A percentile compares a stretch with the other conserved stretches of the same genome.
Conservation (phyloP, 2,797 vertebrate genomes). For the Rhynchotus rufescens region DNA sequence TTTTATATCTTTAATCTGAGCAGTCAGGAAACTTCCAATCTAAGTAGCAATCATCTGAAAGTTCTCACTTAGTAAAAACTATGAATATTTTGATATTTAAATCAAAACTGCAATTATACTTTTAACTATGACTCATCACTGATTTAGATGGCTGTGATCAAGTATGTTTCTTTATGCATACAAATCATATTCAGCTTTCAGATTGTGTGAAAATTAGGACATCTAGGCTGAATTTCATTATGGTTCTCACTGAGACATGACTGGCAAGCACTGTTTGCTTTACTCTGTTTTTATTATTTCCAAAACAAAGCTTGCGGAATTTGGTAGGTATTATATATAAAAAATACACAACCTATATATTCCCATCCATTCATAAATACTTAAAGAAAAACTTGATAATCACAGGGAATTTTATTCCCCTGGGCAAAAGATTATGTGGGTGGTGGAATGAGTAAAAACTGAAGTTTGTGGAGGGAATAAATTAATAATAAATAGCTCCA, state of each 20-base stretch:
- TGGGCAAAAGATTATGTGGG: background rate
- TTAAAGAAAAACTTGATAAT: background rate
- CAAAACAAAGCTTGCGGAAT: background rate
- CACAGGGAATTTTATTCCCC: conserved; percentile 3
- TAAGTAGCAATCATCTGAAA: conserved; percentile 13
- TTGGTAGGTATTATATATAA: background rate
- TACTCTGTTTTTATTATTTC: background rate
- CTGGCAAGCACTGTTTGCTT: background rate
- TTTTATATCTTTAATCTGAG: background rate
- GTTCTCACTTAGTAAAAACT: conserved; percentile 42
- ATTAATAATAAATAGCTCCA: conserved; percentile 15
- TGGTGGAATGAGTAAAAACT: background rate
- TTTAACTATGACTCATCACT: conserved; percentile 63
- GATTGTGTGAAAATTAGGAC: conserved; percentile 16
- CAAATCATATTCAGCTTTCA: conserved; percentile 37
- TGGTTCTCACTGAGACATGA: background rate
- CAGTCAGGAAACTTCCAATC: background rate
- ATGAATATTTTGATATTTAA: conserved; percentile 65
- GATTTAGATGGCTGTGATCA: conserved; percentile 64
- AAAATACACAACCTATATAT: background rate
- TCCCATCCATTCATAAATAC: background rate
- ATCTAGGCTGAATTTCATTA: background rate
- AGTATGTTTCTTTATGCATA: conserved; percentile 51
- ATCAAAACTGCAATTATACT: conserved; percentile 66
- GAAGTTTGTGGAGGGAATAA: conserved; percentile 19